Conservation (phyloP, 2,113 vertebrate genomes). For the Periophthalmodon schlosseri region DNA sequence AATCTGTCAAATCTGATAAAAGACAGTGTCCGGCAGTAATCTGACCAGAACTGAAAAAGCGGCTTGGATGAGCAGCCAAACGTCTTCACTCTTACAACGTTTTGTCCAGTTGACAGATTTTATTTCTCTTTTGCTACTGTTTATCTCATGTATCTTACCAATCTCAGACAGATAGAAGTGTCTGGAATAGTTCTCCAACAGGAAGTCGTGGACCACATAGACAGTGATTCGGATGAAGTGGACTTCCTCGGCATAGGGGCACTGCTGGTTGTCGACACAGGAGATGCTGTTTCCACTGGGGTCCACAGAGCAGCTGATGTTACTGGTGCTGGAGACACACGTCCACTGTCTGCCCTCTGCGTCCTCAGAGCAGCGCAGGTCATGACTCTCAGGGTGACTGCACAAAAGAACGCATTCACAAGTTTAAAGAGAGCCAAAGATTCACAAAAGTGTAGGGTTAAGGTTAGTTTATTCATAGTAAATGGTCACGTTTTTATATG, state of each 20-base stretch:
- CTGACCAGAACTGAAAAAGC: too few relatives aligned
- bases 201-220: constrained; percentile 39
- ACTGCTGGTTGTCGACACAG: constrained; percentile 56
- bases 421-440: not conserved
- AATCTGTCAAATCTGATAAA: too few relatives aligned
- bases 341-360: constrained; percentile 32
- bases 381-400: not conserved
- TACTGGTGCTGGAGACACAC: constrained; percentile 39
- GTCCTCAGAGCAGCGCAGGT: constrained; percentile 42
- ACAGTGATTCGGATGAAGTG: constrained; percentile 36
- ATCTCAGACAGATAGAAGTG: constrained; percentile 62
- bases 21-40: too few relatives aligned
- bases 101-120: too few relatives aligned
- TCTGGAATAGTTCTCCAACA: constrained; percentile 58
- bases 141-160: constrained; percentile 36
- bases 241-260: constrained; percentile 62
- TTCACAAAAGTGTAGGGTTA: too few relatives aligned
- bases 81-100: too few relatives aligned
- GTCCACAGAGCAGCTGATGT: constrained; percentile 52
- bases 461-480: too few relatives aligned
- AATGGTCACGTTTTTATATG: too few relatives aligned
- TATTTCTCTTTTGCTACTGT: not conserved
- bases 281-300: constrained; percentile 16
- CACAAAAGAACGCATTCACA: not conserved
- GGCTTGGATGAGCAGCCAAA: too few relatives aligned